Conservation (phyloP, 2,797 vertebrate genomes). For the Malacoctenus gilli region DNA sequence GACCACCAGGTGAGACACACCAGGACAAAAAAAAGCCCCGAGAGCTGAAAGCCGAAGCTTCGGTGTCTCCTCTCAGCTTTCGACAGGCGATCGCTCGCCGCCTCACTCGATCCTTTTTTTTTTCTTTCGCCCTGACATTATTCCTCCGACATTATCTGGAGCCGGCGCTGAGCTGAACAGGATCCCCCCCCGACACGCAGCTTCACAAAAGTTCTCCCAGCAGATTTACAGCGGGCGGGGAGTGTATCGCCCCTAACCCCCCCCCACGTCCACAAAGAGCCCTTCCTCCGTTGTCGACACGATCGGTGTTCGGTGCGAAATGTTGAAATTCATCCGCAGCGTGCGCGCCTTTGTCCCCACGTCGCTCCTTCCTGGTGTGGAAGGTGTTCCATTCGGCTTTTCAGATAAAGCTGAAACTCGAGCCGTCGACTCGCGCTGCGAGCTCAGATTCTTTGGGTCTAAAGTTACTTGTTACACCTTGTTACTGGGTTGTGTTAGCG, state of each 20-base stretch:
- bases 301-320: constrained; percentile 5
- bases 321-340: constrained; percentile 20
- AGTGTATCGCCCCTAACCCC: constrained; percentile 22
- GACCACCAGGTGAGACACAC: constrained; percentile 58
- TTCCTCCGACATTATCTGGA: neutral
- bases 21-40: too few species aligned
- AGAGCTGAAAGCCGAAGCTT: too few species aligned
- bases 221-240: constrained; percentile 25
- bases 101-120: neutral
- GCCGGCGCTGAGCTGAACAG: constrained; percentile 25
- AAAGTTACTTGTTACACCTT: too few species aligned
- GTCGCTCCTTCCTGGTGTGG: neutral
- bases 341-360: constrained; percentile 8
- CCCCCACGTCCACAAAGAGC: constrained; percentile 27
- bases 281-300: constrained; percentile 5
- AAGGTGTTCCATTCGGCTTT: neutral
- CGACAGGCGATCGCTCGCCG: constrained; percentile 11
- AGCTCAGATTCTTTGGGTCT: constrained; percentile 4
- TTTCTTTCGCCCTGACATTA: neutral
- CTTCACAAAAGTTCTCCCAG: constrained; percentile 27
- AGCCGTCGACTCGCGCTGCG: neutral
- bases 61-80: constrained; percentile 24
- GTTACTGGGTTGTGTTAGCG: too few species aligned
- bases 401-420: neutral
- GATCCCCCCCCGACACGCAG: constrained; percentile 8